Evolutionary conservation across 23 tunicate genomes (phyloP).

Genomic region (Botrylloides violaceus): DNA sequence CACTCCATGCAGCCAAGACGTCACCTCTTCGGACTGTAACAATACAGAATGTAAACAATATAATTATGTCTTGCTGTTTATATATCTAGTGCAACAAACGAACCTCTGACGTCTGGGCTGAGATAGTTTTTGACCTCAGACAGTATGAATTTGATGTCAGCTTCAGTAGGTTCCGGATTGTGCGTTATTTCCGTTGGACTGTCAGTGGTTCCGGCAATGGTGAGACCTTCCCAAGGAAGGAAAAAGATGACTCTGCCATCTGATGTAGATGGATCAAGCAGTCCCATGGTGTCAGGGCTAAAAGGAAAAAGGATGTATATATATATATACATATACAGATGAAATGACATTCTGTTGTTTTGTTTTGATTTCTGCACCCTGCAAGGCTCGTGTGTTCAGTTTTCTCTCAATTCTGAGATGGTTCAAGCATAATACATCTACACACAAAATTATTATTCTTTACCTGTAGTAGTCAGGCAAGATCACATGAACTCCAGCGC

Average conservation of each 20-base stretch:
- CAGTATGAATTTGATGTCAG: slow-evolving; percentile 80
- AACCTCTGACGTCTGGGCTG: slow-evolving; percentile 85
- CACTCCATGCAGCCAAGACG: slow-evolving; percentile 93
- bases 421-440: too few relatives aligned
- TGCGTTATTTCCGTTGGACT: slow-evolving; percentile 75
- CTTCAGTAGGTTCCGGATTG: slow-evolving; percentile 78
- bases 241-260: slow-evolving; percentile 92
- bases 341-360: too few relatives aligned
- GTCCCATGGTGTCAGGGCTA: slow-evolving; percentile 90
- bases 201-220: slow-evolving; percentile 95
- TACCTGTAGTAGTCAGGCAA: slow-evolving; percentile 93
- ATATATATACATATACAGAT: too few relatives aligned
- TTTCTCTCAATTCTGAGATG: too few relatives aligned
- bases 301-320: too few relatives aligned
- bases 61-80: neutral
- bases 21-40: slow-evolving; percentile 85
- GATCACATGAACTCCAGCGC: slow-evolving; percentile 91
- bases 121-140: slow-evolving; percentile 76
- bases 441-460: neutral
- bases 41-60: neutral
- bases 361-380: too few relatives aligned
- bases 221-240: slow-evolving; percentile 85
- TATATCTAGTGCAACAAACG: neutral
- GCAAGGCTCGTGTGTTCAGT: too few relatives aligned
- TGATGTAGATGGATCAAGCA: slow-evolving; percentile 86